phyloP scores from a whole-genome alignment of 2,797 vertebrate species.

The Erethizon dorsatum region DNA sequence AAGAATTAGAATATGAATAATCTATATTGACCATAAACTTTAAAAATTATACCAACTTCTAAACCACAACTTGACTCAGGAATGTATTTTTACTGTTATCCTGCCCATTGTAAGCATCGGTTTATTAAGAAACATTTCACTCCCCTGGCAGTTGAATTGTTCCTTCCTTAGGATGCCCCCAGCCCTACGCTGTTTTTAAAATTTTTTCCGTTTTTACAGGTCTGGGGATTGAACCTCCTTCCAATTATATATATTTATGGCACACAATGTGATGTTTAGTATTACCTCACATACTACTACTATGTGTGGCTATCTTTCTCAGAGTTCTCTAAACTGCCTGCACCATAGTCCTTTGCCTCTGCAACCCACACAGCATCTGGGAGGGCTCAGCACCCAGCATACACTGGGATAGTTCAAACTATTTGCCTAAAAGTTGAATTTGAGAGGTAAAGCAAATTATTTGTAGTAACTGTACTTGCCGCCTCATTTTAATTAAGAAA shows the following conservation, averaged over 20 bases:
- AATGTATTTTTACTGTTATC: neutral
- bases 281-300: neutral
- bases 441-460: neutral
- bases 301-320: neutral
- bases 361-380: neutral
- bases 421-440: neutral
- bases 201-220: neutral
- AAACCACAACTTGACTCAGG: neutral
- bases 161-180: neutral
- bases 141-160: neutral
- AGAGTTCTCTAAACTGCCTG: neutral
- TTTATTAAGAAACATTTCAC: neutral
- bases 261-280: neutral
- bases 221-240: neutral
- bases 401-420: neutral
- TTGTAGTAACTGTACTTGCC: neutral
- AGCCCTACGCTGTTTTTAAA: neutral
- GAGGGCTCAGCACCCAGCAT: neutral
- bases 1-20: slow-evolving; percentile 54
- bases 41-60: slow-evolving; percentile 12
- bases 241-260: neutral
- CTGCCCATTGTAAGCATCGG: neutral
- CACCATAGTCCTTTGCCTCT: neutral
- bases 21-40: neutral
- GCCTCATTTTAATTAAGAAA: slow-evolving; percentile 39